These are phyloP conservation scores for Thymelicus lineola DNA, from an alignment of 2,888 invertebrate genomes.

Conservation along the genomic window DNA sequence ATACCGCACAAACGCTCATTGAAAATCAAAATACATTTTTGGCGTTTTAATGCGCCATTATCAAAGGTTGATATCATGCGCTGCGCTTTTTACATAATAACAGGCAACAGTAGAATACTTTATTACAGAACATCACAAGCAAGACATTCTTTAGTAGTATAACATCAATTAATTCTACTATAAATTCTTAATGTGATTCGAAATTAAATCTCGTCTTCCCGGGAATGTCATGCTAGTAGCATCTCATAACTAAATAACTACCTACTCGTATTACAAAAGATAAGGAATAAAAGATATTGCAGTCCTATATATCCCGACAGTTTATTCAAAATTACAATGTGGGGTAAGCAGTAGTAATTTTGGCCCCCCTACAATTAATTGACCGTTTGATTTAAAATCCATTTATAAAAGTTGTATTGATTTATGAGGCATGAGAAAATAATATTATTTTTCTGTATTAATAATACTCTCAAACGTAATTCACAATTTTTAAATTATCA, in stretches of 20 bases:
- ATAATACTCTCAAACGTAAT: too few relatives aligned
- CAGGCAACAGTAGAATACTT: background rate
- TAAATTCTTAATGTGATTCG: background rate
- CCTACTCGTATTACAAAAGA: background rate
- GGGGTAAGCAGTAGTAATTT: too few relatives aligned
- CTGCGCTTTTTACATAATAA: background rate
- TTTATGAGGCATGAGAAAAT: too few relatives aligned
- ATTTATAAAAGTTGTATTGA: too few relatives aligned
- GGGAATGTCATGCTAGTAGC: constrained; percentile 47
- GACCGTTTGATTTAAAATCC: too few relatives aligned
- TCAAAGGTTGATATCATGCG: background rate
- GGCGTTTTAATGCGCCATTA: background rate
- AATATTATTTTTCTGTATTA: too few relatives aligned
- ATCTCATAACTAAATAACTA: background rate
- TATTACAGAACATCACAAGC: too few relatives aligned
- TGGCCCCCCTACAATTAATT: too few relatives aligned
- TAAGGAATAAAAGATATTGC: constrained; percentile 7
- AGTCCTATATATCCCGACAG: background rate
- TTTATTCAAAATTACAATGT: constrained; percentile 7
- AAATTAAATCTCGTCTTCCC: constrained; percentile 72
- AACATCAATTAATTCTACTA: background rate
- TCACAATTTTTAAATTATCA: too few relatives aligned
- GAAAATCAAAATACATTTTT: background rate
- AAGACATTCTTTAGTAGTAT: background rate
- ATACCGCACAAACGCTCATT: background rate